Evolutionary conservation across 64 coral and sea anemone genomes (phyloP).

Genomic region (Pachyseris speciosa): DNA sequence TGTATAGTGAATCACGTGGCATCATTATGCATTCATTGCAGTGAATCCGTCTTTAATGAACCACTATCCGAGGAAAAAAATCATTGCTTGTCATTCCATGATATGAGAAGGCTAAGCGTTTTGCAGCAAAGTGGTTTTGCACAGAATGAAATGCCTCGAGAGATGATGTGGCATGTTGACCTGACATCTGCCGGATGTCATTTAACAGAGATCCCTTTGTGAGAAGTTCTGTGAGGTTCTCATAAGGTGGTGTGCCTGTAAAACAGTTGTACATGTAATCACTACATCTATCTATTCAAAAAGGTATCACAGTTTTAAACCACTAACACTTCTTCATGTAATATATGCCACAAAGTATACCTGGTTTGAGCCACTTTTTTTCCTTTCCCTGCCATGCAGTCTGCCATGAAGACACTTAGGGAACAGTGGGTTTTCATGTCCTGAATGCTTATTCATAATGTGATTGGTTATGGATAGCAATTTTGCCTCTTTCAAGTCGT

Average conservation of each 20-base stretch:
- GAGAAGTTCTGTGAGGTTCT: conserved; percentile 44
- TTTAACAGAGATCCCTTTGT: conserved; percentile 25
- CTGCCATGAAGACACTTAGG: conserved; percentile 33
- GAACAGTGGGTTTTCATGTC: conserved; percentile 40
- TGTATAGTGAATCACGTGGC: no score
- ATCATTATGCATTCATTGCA: no score
- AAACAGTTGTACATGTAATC: not conserved
- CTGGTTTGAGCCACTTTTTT: conserved; percentile 73
- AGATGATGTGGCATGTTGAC: conserved; percentile 50
- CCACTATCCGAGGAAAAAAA: no score
- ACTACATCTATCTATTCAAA: no score
- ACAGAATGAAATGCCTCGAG: conserved; percentile 64
- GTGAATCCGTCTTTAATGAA: no score
- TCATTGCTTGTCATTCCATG: no score
- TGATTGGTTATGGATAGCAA: conserved; percentile 59
- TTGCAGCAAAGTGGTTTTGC: conserved; percentile 68
- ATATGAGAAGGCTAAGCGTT: conserved; percentile 37
- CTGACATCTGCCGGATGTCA: conserved; percentile 56
- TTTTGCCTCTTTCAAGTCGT: conserved; percentile 43
- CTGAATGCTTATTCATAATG: conserved; percentile 54
- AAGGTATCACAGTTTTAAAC: not conserved
- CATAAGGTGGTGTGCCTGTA: conserved; percentile 1
- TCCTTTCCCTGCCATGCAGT: conserved; percentile 56
- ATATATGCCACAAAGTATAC: not conserved
- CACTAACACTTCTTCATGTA: not conserved